phyloP scores from a whole-genome alignment of 2,113 vertebrate genomes.

The Nematolebias whitei region DNA sequence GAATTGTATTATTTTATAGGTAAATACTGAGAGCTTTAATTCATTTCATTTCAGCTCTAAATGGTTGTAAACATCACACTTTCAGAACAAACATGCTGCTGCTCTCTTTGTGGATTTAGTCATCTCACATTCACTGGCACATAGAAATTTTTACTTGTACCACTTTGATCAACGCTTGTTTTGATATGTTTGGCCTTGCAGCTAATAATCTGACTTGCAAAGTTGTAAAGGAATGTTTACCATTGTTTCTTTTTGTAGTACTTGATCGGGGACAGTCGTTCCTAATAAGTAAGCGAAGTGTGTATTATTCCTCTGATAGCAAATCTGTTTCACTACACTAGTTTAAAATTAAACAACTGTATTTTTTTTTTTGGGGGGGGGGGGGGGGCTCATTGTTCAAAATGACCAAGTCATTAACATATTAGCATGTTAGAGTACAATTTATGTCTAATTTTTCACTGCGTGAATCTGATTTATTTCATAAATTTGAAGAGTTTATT shows the following conservation, averaged over 20 bases:
- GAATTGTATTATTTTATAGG: no score
- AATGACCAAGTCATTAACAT: no score
- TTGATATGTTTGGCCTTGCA: not conserved
- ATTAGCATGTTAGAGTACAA: no score
- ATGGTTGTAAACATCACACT: not conserved
- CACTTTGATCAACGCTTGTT: not conserved
- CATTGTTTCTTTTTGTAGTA: not conserved
- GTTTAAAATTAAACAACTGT: no score
- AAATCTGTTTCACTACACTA: not conserved
- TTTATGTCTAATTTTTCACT: no score
- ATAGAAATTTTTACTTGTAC: not conserved
- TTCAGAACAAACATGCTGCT: not conserved
- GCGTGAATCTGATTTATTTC: no score
- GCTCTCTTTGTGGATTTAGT: not conserved
- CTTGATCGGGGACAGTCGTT: not conserved
- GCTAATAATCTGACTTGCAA: not conserved
- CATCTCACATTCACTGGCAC: not conserved
- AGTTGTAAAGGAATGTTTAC: not conserved
- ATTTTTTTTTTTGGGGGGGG: no score
- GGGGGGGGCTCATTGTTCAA: no score
- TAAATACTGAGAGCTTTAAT: no score
- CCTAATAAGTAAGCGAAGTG: not conserved
- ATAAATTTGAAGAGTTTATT: no score
- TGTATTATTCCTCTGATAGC: not conserved
- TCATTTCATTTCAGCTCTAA: no score